Percentiles rank a stretch among this genome's conserved stretches.
Evolutionary conservation across 2,797 vertebrate genomes (phyloP).

Genomic region (Echeneis naucrates): DNA sequence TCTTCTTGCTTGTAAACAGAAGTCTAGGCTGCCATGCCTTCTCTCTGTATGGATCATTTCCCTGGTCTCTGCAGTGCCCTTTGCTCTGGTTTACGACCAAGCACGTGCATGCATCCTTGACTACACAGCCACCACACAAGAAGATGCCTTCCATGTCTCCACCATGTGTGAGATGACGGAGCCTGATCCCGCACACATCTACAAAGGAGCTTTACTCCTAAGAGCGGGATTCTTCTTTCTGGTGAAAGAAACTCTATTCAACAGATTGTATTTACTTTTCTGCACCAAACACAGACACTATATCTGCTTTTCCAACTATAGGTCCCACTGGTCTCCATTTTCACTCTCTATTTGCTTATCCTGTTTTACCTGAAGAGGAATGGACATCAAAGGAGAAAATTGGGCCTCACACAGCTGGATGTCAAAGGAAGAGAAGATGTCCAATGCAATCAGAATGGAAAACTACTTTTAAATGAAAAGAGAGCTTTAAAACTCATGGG

Average conservation of each 20-base stretch:
- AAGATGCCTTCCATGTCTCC: conserved; percentile 80
- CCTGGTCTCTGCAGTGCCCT: conserved; percentile 81
- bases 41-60: conserved; percentile 84
- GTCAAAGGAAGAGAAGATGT: conserved; percentile 57
- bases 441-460: conserved; percentile 72
- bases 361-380: conserved; percentile 79
- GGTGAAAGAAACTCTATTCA: conserved; percentile 45
- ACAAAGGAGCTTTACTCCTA: conserved; percentile 81
- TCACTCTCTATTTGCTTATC: conserved; percentile 83
- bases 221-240: conserved; percentile 83
- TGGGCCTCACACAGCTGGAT: conserved; percentile 76
- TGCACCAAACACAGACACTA: not conserved
- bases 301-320: conserved; percentile 26
- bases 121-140: conserved; percentile 76
- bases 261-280: not conserved
- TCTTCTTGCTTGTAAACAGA: conserved; percentile 66
- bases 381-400: conserved; percentile 78
- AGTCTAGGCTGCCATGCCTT: conserved; percentile 77
- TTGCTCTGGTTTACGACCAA: conserved; percentile 84
- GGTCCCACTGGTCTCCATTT: conserved; percentile 81
- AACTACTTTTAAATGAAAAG: conserved; percentile 81
- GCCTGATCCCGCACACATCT: conserved; percentile 80
- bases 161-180: conserved; percentile 87
- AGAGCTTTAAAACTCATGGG: conserved; percentile 85
- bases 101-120: conserved; percentile 83